phyloP scores from a whole-genome alignment of 2,888 invertebrate species.

The Spicauda simplicius region DNA sequence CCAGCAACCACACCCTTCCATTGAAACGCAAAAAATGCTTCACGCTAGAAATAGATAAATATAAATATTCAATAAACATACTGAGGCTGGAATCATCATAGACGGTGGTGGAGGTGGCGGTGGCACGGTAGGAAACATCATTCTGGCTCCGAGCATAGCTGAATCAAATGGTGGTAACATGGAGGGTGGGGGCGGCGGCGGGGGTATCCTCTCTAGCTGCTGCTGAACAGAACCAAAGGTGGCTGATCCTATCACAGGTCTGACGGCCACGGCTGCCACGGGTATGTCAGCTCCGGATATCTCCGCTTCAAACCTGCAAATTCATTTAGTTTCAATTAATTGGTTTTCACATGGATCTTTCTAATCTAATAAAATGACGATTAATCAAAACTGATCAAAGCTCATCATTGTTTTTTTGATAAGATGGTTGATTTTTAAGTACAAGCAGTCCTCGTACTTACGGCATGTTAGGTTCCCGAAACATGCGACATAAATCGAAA shows the following conservation, averaged over 20 bases:
- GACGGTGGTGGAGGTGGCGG: conserved; percentile 87
- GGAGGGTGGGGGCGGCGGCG: conserved; percentile 69
- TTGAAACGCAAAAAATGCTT: no score
- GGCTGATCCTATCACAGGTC: conserved; percentile 89
- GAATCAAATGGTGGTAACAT: conserved; percentile 56
- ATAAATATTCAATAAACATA: conserved; percentile 52
- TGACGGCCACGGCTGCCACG: conserved; percentile 62
- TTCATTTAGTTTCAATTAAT: no score
- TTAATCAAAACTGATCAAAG: no score
- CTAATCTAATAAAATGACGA: no score
- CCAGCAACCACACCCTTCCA: no score
- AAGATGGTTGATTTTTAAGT: no score
- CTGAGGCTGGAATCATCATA: conserved; percentile 89
- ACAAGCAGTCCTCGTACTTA: no score
- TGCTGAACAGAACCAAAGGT: conserved; percentile 90
- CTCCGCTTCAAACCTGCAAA: conserved; percentile 92
- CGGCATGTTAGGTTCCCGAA: no score
- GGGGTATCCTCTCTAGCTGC: conserved; percentile 84
- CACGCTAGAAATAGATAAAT: no score
- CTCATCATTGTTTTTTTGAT: no score
- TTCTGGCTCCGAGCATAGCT: conserved; percentile 57
- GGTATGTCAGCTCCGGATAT: conserved; percentile 87
- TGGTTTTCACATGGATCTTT: no score
- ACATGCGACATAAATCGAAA: no score
- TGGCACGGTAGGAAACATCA: conserved; percentile 86